Base-by-base conservation (phyloP, 2,888 invertebrate species). In the Dione juno region DNA sequence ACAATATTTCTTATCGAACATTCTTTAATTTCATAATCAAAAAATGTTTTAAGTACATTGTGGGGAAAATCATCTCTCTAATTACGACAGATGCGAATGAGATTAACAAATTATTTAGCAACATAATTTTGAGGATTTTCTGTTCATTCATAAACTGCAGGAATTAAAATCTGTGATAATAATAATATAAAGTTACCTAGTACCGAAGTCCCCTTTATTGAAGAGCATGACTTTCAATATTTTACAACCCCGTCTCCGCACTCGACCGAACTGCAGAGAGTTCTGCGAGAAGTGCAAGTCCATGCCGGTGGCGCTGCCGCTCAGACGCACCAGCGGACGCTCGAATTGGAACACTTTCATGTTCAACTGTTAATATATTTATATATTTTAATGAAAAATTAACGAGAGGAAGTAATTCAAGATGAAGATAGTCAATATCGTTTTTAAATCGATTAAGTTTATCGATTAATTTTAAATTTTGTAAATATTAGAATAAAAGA, bases 261-360 rank as follows among this genome's bases (percentile, higher is more conserved):
- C 91, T 68, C 89, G 84, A 7, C 92, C 93, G 73, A 93, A 93
- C 75, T 93, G 92, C 66, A 93, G 77, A 0, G 92, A 91, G 73
- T 86, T 87, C 75, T 91, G 91, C 74, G 87, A 92, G 61, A 93
- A 85, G 66, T 80, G 80, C 10, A 93, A 77, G 67, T 82, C 84
- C 90, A 91, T 90, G 45, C 91, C 92, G 0, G 92, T 92, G 3
- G 93, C 93, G 66, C 88, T 84, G 0, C 93, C 93, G 69, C 88
- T 90, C 13, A 93, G 75, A 1, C 84, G 84, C 21, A 93, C 92
- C 5, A 93, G 76, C 0, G 92, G 90, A 43, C 88, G 81, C 75
- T 88, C 89, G 59, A 86, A 85, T 21, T 84, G 74, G 61, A 92
- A 82, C 19, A 92, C 92, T 81, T 82, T 87, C 88, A 90, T 90